Conservation (phyloP, 2,113 vertebrate species). For the Poeciliopsis prolifica region DNA sequence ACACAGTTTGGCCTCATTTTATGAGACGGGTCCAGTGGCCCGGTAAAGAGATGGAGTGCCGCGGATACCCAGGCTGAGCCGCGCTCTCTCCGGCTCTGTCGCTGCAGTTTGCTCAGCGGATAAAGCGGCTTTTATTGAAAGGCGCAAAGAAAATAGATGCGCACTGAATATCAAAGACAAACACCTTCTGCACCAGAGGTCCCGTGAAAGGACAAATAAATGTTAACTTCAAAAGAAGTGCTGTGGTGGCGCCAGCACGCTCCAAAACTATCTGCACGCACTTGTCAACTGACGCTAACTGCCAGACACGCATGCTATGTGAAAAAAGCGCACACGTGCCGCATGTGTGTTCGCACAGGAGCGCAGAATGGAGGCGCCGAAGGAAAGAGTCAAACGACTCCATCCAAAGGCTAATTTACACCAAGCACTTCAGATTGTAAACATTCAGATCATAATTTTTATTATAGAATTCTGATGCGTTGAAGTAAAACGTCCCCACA, state of each 20-base stretch:
- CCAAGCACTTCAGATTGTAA: too few relatives aligned
- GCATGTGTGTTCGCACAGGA: neutral
- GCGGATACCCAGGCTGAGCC: conserved; percentile 48
- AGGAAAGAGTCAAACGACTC: neutral
- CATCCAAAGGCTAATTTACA: neutral
- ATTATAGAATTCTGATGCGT: neutral
- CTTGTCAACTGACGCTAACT: conserved; percentile 52
- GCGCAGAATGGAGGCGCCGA: neutral
- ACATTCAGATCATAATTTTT: too few relatives aligned
- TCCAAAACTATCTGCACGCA: conserved; percentile 30
- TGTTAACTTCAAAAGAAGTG: conserved; percentile 5
- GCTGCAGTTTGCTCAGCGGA: conserved; percentile 63
- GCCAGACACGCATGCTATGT: conserved; percentile 37
- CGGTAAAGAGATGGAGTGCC: conserved; percentile 56
- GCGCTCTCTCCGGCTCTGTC: conserved; percentile 22
- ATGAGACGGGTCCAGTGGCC: conserved; percentile 69
- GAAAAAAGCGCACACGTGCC: conserved; percentile 30
- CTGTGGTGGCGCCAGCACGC: conserved; percentile 11
- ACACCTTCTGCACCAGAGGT: conserved; percentile 6
- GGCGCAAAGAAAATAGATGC: conserved; percentile 29
- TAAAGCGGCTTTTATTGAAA: conserved; percentile 49
- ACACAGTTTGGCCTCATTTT: conserved; percentile 67
- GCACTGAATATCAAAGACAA: conserved; percentile 50
- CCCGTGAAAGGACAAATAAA: conserved; percentile 3
- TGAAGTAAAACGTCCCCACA: neutral